Base-by-base conservation (phyloP, 2,113 vertebrate species). In the Periophthalmus modestus region DNA sequence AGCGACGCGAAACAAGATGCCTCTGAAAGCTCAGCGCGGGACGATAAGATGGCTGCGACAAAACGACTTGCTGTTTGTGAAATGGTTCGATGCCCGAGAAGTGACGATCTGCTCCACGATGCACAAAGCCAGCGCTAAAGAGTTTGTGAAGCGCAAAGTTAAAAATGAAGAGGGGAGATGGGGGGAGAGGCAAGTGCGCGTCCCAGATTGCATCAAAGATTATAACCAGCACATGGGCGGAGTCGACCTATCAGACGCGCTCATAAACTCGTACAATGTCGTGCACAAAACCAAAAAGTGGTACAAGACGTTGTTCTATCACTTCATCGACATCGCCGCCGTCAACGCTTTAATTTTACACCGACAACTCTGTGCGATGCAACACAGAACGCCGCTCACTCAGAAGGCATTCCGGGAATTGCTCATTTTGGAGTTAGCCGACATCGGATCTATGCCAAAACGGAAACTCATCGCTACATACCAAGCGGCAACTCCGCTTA, bases 161-260 rank as follows among this genome's bases (percentile, higher is more conserved):
- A 89, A 89, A 69, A 61, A 58, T 2, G 3, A 69, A 1, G 57
- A 80, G 15, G 85, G 89, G 6, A 50, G 57, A 66, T 90, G 89
- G 89, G 75, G 71, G 0, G 75, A 76, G 28, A 75, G 69, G 28
- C 50, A 73, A 2, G 82, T 90, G 54, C 82, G 82, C 0, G 23
- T 87, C 18, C 89, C 89, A 4, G 68, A 59, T 12, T 80, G 77
- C 43, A 74, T 90, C 71, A 79, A 70, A n/a, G 87, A 89, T 54
- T 90, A 88, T 81, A 90, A 89, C 82, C 59, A 73, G 65, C 33
- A 90, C 84, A 89, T 89, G 87, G 87, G 89, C 0, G 89, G 87
- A 2, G 89, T 90, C 0, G 85, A 89, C 65, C 33, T 89, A 39
- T 90, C 87, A 0, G 89, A 90, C 2, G 87, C 87, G 0, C 80